These are phyloP conservation scores for Ypsolopha sequella DNA, from an alignment of 2,888 invertebrate genomes.

Conservation along the genomic window DNA sequence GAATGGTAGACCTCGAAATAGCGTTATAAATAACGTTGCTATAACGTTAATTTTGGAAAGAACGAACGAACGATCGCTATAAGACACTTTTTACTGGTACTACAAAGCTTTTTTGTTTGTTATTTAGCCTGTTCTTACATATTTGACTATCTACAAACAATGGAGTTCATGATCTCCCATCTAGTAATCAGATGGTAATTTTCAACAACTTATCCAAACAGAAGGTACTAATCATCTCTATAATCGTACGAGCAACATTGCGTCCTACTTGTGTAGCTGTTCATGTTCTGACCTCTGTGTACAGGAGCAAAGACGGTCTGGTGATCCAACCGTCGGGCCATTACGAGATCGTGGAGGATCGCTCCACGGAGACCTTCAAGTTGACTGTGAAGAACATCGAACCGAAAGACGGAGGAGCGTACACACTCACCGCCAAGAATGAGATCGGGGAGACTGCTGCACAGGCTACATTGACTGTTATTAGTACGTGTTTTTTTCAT, in stretches of 20 bases:
- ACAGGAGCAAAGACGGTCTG: conserved; percentile 74
- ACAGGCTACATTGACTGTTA: conserved; percentile 78
- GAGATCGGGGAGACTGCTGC: conserved; percentile 79
- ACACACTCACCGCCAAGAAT: conserved; percentile 83
- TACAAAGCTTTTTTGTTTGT: no score
- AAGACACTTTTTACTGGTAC: no score
- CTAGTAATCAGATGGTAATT: no score
- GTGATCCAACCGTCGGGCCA: conserved; percentile 70
- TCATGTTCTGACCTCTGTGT: not conserved
- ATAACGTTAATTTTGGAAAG: no score
- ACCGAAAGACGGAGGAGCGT: conserved; percentile 81
- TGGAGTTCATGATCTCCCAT: no score
- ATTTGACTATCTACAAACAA: no score
- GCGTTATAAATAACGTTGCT: no score
- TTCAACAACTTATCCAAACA: no score
- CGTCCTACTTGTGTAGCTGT: not conserved
- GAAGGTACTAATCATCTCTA: no score
- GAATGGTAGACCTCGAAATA: no score
- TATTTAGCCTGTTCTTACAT: no score
- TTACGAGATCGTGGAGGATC: conserved; percentile 72
- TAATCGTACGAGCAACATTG: not conserved
- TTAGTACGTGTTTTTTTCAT: conserved; percentile 71
- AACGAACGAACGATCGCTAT: no score
- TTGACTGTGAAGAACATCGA: conserved; percentile 79
- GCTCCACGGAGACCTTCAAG: conserved; percentile 74